Evolutionary conservation across 92 coral and sea anemone genomes (phyloP), one percentile per base, ranked within the genome.

Genomic region (Heteractis magnifica): DNA sequence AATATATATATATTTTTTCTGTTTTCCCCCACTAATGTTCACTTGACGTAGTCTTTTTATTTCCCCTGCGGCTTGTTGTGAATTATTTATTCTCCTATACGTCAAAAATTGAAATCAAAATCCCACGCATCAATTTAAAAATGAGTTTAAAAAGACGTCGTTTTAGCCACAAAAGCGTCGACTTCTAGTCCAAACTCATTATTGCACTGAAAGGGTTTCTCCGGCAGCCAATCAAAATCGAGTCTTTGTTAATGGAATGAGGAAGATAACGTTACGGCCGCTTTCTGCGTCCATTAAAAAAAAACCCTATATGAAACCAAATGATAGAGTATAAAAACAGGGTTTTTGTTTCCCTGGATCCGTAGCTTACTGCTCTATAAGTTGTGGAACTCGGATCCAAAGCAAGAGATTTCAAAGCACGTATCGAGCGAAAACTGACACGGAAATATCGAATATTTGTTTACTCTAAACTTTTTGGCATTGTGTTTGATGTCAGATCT

Each of bases 201-300:
- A 68, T 10, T 48, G 73, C 73, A 68, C 73, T 68, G 73, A 26
- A 68, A 68, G 73, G 72, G 73, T 48, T 68, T 68, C 49, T 26
- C 15, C 0, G 14, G 14, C 73, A 11, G 73, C 73, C 73, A 68
- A 68, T 68, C 73, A 68, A 15, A 68, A 68, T 68, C 49, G 73
- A 23, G 49, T 68, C 16, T 10, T 14, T 21, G 15, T 6, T n/a
- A 68, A 68, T 68, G 73, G 73, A 20, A 68, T 68, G 73, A 68
- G 73, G 73, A 68, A 68, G 73, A 23, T 11, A 68, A 41, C 73
- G 73, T 68, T 68, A 68, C 49, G 73, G 14, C 49, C 5, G 73
- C 16, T 10, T 68, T 68, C 21, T 23, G 8, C n/a, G 71, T 19
- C 71, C 26, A 64, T 64, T n/a, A n/a, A n/a, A 20, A 64, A 3